phyloP scores from a whole-genome alignment of 2,797 vertebrate genomes.

The Petrocephalus schoutedeni region DNA sequence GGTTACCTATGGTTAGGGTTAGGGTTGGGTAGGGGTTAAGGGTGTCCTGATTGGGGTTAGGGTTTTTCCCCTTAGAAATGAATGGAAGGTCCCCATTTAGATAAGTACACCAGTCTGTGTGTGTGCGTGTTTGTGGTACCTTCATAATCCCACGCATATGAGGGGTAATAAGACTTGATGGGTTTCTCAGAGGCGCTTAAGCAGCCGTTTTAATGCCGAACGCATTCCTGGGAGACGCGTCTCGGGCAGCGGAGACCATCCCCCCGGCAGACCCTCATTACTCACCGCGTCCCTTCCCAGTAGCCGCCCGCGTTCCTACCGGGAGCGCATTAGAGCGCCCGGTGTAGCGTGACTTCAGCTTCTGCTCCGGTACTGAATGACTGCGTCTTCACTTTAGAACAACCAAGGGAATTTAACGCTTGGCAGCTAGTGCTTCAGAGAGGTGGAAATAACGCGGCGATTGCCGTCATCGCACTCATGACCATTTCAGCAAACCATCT shows the following conservation, averaged over 20 bases:
- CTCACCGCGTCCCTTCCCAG: background rate
- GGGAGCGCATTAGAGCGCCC: constrained; percentile 16
- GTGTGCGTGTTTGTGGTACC: too few relatives aligned
- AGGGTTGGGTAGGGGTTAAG: too few relatives aligned
- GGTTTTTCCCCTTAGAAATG: too few relatives aligned
- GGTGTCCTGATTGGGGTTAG: too few relatives aligned
- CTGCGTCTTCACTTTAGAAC: background rate
- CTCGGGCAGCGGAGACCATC: background rate
- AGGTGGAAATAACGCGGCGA: background rate
- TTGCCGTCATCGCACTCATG: background rate
- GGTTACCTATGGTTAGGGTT: too few relatives aligned
- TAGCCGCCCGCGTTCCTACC: background rate
- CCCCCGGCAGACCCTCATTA: background rate
- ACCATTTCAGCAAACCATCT: background rate
- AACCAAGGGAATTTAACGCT: background rate
- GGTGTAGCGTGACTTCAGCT: constrained; percentile 19
- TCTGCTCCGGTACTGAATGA: constrained; percentile 11
- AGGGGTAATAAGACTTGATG: background rate
- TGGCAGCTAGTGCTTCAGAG: background rate
- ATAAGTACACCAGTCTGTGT: too few relatives aligned
- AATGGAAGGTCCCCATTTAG: too few relatives aligned
- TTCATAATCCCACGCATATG: background rate
- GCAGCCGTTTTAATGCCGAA: background rate
- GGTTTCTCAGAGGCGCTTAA: constrained; percentile 11
- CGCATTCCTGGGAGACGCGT: background rate